Base-by-base conservation (phyloP, 2,888 invertebrate species). In the Cistogaster globosa region DNA sequence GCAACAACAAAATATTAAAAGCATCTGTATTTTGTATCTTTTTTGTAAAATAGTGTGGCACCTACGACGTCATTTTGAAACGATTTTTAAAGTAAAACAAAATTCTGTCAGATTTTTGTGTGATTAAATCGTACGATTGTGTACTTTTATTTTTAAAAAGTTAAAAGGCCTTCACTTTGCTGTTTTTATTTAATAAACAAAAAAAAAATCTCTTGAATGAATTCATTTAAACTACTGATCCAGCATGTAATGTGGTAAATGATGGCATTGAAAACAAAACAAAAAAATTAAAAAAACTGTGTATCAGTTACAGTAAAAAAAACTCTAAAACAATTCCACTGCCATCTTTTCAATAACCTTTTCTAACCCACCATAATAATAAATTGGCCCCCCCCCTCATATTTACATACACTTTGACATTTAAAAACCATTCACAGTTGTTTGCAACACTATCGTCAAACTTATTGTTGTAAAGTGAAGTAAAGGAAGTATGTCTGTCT, bases 321-420 rank as follows among this genome's bases (percentile, higher is more conserved):
- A 57, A 16, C n/a, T 63, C n/a, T 36, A 22, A 32, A 0, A 60
- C 58, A 77, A 26, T 60, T 60, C 18, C 32, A 18, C 51, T 45
- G n/a, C 14, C 9, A 14, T 11, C 36, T 42, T 6, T 32, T 2
- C 32, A 32, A 32, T 32, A 32, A 14, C 8, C 8, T 38, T n/a
- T 3, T 32, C 32, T 32, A 7, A 0, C 32, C 8, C 32, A 5
- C 32, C 6, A 5, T 32, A 32, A 32, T 32, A 7, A 32, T 32
- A 4, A 1, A 32, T 20, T 14, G 6, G 53, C 45, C 58, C 48
- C 22, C 53, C 18, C 26, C n/a, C 45, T 57, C 26, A 42, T 45
- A 65, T 76, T 65, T 16, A 63, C 45, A 20, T 62, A 68, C 81
- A 51, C 72, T 45, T 32, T 69, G 60, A 55, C 69, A 81, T 69